These are phyloP conservation scores for Hirundo rustica DNA, from an alignment of 2,797 vertebrate genomes.

Conservation along the genomic window DNA sequence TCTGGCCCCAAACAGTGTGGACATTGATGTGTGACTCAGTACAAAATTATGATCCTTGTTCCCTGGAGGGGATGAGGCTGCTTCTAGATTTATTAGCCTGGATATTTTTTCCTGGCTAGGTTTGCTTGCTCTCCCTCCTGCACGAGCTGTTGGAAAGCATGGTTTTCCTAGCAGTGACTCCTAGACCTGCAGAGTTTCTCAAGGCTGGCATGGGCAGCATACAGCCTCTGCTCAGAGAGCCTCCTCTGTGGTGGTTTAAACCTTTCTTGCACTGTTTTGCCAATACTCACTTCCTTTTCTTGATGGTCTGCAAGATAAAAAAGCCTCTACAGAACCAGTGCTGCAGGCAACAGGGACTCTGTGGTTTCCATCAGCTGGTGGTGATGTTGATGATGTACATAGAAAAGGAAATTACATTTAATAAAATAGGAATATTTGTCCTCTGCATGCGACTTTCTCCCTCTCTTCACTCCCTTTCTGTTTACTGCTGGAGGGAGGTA, in stretches of 20 bases:
- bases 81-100: not conserved
- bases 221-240: not conserved
- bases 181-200: not conserved
- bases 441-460: not conserved
- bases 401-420: not conserved
- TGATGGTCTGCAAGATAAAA: not conserved
- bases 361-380: not conserved
- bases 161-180: not conserved
- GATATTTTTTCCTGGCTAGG: not conserved
- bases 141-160: not conserved
- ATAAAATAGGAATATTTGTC: not conserved
- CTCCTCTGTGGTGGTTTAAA: not conserved
- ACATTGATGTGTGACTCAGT: not conserved
- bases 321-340: not conserved
- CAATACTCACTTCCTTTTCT: not conserved
- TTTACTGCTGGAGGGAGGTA: not conserved
- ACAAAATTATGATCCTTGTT: not conserved
- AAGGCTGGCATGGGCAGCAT: fast-evolving
- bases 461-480: not conserved
- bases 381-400: not conserved
- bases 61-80: not conserved
- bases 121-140: not conserved
- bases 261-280: not conserved
- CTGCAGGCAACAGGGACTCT: not conserved
- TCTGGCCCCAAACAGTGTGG: not conserved